Percentiles rank a stretch among this genome's conserved stretches.
Conservation (phyloP, 1,140 invertebrate species). For the Conus betulinus region DNA sequence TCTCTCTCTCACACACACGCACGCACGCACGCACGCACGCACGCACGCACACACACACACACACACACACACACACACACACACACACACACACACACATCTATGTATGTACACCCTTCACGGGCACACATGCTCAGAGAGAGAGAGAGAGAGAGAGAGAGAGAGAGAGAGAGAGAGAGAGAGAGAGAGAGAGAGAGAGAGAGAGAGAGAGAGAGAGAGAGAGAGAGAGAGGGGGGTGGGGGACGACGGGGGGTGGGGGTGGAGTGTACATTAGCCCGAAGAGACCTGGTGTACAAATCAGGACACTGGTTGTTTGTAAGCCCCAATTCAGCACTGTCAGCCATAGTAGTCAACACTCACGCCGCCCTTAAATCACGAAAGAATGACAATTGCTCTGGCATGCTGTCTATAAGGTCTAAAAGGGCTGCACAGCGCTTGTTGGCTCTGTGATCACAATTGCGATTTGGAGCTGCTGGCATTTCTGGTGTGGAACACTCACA, state of each 20-base stretch:
- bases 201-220: not conserved
- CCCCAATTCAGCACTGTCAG: too few relatives aligned
- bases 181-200: not conserved
- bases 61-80: slow-evolving; percentile 11
- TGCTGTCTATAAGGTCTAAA: too few relatives aligned
- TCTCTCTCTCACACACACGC: not conserved
- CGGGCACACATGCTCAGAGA: too few relatives aligned
- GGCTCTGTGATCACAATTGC: too few relatives aligned
- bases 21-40: not conserved
- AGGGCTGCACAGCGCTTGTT: too few relatives aligned
- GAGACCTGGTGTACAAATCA: too few relatives aligned
- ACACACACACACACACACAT: slow-evolving; percentile 15
- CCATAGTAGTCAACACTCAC: not conserved
- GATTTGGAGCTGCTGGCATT: too few relatives aligned
- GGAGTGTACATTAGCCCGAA: too few relatives aligned
- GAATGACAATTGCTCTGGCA: not conserved
- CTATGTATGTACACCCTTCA: not conserved
- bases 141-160: not conserved
- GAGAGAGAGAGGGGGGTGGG: not conserved
- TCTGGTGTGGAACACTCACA: too few relatives aligned
- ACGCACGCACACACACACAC: slow-evolving; percentile 5
- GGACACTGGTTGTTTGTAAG: too few relatives aligned
- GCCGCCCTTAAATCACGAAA: not conserved
- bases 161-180: not conserved
- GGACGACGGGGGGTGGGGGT: too few relatives aligned